These are phyloP conservation scores for Sorex araneus DNA, from an alignment of 2,113 vertebrate species.

Conservation along the genomic window DNA sequence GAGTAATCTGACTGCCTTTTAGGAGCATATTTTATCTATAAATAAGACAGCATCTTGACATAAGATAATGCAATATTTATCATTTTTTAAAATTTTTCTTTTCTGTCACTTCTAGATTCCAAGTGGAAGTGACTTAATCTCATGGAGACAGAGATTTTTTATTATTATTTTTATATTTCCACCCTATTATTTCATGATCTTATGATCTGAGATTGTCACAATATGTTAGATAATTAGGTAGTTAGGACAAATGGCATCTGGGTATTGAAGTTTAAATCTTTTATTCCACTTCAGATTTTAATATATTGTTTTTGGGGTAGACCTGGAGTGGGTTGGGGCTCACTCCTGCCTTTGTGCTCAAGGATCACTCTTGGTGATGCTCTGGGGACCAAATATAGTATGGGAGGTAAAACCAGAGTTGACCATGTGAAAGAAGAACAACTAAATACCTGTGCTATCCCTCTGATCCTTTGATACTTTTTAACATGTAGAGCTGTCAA, in stretches of 20 bases:
- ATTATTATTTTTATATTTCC: neutral
- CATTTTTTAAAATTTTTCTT: slow-evolving; percentile 34
- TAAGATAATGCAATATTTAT: slow-evolving; percentile 64
- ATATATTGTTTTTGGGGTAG: neutral
- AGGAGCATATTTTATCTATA: slow-evolving; percentile 63
- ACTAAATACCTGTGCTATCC: no score
- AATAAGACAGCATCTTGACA: slow-evolving; percentile 58
- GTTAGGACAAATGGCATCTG: neutral
- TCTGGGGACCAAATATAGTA: no score
- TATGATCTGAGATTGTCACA: neutral
- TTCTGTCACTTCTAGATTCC: slow-evolving; percentile 56
- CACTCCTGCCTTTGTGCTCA: no score
- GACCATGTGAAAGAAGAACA: neutral
- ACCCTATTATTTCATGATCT: neutral
- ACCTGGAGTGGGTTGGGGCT: no score
- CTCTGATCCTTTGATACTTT: no score
- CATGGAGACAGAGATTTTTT: neutral
- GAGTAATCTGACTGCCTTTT: slow-evolving; percentile 62
- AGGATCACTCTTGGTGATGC: neutral
- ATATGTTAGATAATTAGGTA: neutral
- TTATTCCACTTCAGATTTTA: neutral
- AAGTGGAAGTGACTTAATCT: slow-evolving; percentile 8
- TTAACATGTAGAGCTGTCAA: neutral
- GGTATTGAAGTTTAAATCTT: neutral
- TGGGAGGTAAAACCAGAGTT: no score